Evolutionary conservation across 2,888 invertebrate genomes (phyloP), one percentile per base, ranked within the genome.

Genomic region (Cheilosia soror): DNA sequence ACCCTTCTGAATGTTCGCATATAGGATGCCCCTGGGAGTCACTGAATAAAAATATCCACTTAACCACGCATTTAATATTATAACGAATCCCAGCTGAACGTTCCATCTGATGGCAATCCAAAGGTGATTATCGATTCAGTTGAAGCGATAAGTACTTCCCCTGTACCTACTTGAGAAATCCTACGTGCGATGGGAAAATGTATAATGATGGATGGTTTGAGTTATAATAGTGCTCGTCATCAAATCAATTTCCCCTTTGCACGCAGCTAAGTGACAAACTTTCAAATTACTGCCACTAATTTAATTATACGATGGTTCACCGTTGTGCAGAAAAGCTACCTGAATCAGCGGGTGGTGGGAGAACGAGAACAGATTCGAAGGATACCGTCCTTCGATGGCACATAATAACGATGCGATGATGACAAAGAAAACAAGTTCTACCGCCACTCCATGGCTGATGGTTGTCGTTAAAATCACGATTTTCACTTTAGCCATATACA

Each of bases 401-500:
- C 63, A 33, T 57, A 63, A 69, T 73, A 71, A 71, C 62, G 60
- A 79, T 69, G 82, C 57, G 60, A 65, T 37, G 82, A 80, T 60
- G 73, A 80, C 63, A 69, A 71, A 53, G 68, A 65, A 71, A 75
- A 62, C 66, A 63, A 78, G 66, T 49, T 58, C 42, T 73, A 66
- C 27, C 31, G 53, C 65, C 29, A 33, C 33, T 13, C 27, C 7
- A 9, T 53, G 29, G n/a, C n/a, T 44, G 44, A 44, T 51, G 53
- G 60, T 63, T 31, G 42, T 75, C 79, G 44, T 65, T 58, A 63
- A 60, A 80, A 84, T 84, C 84, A 84, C 84, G 79, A 42, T 80
- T 84, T 80, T 84, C 84, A 84, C 84, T 84, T 84, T 42, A 76
- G 69, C 66, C 20, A 37, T 76, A 57, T n/a, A 84, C 84, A 80